Conservation (phyloP, 2,888 invertebrate genomes). For the Clistopyga incitator region DNA sequence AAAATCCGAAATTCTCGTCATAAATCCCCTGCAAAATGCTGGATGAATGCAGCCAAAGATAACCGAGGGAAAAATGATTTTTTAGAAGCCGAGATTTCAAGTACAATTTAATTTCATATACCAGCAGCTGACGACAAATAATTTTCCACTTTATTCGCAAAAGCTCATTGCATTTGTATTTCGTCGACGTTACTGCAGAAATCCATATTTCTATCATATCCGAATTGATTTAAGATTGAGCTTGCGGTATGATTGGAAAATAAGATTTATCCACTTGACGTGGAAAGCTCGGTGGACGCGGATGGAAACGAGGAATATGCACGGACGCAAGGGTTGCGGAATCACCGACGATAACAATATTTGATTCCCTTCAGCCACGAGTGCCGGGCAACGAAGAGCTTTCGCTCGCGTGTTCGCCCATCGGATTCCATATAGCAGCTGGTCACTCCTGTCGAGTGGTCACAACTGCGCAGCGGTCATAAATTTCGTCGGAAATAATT, state of each 20-base stretch:
- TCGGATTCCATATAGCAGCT: slow-evolving; percentile 9
- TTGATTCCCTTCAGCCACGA: slow-evolving; percentile 51
- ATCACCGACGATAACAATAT: slow-evolving; percentile 60
- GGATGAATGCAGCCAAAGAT: too few species aligned
- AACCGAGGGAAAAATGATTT: too few species aligned
- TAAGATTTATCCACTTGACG: background rate
- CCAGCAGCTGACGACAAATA: too few species aligned
- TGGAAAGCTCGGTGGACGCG: background rate
- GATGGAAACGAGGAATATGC: slow-evolving; percentile 1
- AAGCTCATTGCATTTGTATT: too few species aligned
- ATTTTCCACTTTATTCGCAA: too few species aligned
- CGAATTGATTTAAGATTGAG: too few species aligned
- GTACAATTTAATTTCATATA: too few species aligned
- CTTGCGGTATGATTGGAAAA: background rate
- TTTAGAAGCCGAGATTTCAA: too few species aligned
- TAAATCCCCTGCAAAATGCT: too few species aligned
- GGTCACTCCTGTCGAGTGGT: slow-evolving; percentile 5
- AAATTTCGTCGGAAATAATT: slow-evolving; percentile 45
- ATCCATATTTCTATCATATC: too few species aligned
- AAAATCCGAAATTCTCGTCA: too few species aligned
- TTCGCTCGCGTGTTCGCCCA: slow-evolving; percentile 28
- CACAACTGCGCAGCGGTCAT: slow-evolving; percentile 31
- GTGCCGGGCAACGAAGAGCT: slow-evolving; percentile 1
- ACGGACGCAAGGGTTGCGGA: slow-evolving; percentile 42
- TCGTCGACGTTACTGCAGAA: too few species aligned